A percentile compares a stretch with the other conserved stretches of the same genome.
Evolutionary conservation across 2,113 vertebrate genomes (phyloP).

Genomic region (Chrysochloris asiatica): DNA sequence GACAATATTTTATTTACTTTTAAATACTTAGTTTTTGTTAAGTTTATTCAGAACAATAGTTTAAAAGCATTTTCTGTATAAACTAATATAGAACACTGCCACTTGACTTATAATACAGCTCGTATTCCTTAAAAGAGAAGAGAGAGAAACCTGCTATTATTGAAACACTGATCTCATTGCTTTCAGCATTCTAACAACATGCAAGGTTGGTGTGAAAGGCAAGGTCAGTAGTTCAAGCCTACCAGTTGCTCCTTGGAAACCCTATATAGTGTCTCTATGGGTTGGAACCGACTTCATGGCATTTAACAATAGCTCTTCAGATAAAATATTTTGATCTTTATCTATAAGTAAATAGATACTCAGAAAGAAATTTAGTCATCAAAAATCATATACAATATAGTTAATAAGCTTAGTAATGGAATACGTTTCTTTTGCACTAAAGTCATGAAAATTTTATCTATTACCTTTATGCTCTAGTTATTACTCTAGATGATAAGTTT

Average conservation of each 20-base stretch:
- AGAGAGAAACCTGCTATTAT: conserved; percentile 10
- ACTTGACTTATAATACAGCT: conserved; percentile 28
- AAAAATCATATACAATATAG: not conserved
- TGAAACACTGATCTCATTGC: no score
- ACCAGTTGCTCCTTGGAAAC: no score
- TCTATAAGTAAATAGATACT: not conserved
- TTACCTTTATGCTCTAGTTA: not conserved
- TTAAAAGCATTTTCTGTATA: conserved; percentile 57
- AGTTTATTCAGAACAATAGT: not conserved
- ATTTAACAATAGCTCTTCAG: not conserved
- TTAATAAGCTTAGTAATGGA: not conserved
- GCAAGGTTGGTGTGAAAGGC: no score
- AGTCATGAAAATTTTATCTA: not conserved
- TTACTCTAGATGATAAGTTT: not conserved
- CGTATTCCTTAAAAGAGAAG: not conserved
- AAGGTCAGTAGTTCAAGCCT: no score
- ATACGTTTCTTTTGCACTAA: not conserved
- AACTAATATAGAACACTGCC: not conserved
- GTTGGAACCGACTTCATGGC: not conserved
- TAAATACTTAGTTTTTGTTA: conserved; percentile 51
- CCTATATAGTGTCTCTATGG: not conserved
- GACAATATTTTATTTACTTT: conserved; percentile 48
- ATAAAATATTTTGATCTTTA: not conserved
- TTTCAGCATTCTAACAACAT: no score
- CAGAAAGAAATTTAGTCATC: not conserved